Evolutionary conservation across 2,888 invertebrate species (phyloP).

Genomic region (Leucozona laternaria): DNA sequence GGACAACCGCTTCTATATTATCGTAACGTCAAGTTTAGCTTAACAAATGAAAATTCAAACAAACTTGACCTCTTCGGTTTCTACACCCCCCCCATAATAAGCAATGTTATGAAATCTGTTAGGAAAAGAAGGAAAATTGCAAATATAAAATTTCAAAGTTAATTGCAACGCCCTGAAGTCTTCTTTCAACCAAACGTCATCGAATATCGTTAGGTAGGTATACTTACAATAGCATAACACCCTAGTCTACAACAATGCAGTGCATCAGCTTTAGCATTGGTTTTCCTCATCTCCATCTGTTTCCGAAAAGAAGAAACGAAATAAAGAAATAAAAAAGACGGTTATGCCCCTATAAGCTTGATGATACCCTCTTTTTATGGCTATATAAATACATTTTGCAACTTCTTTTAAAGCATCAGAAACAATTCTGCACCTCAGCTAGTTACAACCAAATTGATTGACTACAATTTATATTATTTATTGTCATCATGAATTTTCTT

Average conservation of each 20-base stretch:
- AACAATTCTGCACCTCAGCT: constrained; percentile 55
- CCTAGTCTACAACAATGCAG: background rate
- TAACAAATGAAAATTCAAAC: too few relatives aligned
- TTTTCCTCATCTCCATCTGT: constrained; percentile 47
- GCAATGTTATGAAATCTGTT: background rate
- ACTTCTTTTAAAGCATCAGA: constrained; percentile 52
- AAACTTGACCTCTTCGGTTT: background rate
- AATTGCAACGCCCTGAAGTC: constrained; percentile 9
- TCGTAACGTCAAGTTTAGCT: too few relatives aligned
- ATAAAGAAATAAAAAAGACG: constrained; percentile 6
- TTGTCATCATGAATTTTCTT: constrained; percentile 65
- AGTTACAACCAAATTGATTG: constrained; percentile 38
- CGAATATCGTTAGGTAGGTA: background rate
- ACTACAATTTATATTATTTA: constrained; percentile 1
- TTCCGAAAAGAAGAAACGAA: constrained; percentile 29
- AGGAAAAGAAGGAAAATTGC: background rate
- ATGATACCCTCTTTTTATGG: constrained; percentile 13
- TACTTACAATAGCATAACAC: background rate
- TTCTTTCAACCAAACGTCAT: constrained; percentile 19
- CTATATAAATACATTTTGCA: constrained; percentile 71
- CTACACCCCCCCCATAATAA: background rate
- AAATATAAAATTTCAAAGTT: background rate
- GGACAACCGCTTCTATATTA: too few relatives aligned
- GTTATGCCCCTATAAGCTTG: constrained; percentile 59
- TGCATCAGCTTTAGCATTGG: constrained; percentile 23